phyloP scores from a whole-genome alignment of 2,797 vertebrate species.

The Serranus cabrilla region DNA sequence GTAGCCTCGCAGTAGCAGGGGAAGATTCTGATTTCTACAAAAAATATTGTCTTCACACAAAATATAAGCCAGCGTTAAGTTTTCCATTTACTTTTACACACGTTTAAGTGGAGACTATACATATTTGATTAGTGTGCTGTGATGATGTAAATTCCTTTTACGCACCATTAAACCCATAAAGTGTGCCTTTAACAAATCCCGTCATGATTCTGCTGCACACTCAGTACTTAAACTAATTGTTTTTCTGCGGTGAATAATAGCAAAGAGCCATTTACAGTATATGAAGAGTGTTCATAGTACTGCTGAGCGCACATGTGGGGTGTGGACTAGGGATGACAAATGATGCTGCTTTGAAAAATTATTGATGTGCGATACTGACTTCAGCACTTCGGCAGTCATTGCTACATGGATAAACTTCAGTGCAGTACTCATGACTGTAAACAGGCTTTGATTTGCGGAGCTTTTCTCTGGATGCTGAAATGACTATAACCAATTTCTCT shows the following conservation, averaged over 20 bases:
- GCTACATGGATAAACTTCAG: constrained; percentile 60
- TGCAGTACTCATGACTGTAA: constrained; percentile 48
- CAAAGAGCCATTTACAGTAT: constrained; percentile 48
- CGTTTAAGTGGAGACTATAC: constrained; percentile 57
- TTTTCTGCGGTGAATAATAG: constrained; percentile 64
- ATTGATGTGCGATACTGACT: constrained; percentile 60
- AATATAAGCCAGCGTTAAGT: constrained; percentile 14
- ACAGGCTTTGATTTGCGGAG: constrained; percentile 65
- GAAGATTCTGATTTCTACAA: not conserved
- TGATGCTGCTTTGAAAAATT: constrained; percentile 46
- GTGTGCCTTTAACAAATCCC: constrained; percentile 63
- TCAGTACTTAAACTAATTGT: constrained; percentile 74
- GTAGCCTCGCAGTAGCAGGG: not conserved
- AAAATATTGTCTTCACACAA: constrained; percentile 13
- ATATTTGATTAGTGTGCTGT: constrained; percentile 58
- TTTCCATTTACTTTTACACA: constrained; percentile 42
- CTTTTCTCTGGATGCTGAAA: constrained; percentile 41
- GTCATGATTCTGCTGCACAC: constrained; percentile 54
- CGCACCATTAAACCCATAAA: constrained; percentile 69
- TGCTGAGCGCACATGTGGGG: constrained; percentile 45
- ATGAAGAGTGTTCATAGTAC: constrained; percentile 41
- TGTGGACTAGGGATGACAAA: constrained; percentile 58
- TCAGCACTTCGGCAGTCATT: constrained; percentile 53
- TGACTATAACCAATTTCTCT: constrained; percentile 52
- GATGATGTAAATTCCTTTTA: constrained; percentile 60